Percentiles rank a stretch among this genome's conserved stretches.
Conservation (phyloP, 2,797 vertebrate species). For the Ispidina lecontei region DNA sequence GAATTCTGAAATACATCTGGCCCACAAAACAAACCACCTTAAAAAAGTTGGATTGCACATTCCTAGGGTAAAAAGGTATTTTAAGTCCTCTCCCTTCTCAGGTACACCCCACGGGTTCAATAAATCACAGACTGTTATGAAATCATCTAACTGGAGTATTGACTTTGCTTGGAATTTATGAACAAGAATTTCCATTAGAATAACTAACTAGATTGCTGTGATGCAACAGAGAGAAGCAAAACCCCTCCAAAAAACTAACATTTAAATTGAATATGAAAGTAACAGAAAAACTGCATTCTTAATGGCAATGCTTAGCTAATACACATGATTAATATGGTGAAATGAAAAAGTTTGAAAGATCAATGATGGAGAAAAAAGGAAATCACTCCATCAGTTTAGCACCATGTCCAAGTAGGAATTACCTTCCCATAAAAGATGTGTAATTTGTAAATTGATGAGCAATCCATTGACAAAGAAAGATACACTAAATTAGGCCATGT, state of each 20-base stretch:
- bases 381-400: slow-evolving; percentile 64
- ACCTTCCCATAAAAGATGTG: slow-evolving; percentile 46
- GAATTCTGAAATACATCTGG: slow-evolving; percentile 4
- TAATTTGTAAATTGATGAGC: slow-evolving; percentile 71
- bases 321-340: slow-evolving; percentile 69
- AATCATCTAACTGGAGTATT: slow-evolving; percentile 25
- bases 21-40: not conserved
- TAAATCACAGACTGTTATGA: not conserved
- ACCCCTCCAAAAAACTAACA: not conserved
- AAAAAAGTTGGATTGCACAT: not conserved
- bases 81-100: not conserved
- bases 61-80: not conserved
- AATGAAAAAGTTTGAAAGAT: slow-evolving; percentile 70
- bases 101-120: not conserved
- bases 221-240: slow-evolving; percentile 23
- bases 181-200: slow-evolving; percentile 69
- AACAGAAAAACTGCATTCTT: slow-evolving; percentile 62
- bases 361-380: slow-evolving; percentile 62
- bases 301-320: slow-evolving; percentile 55
- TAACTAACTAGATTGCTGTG: slow-evolving; percentile 39
- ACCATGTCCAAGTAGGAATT: slow-evolving; percentile 54
- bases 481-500: slow-evolving; percentile 33
- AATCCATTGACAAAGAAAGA: slow-evolving; percentile 62
- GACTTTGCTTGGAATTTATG: slow-evolving; percentile 49
- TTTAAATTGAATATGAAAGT: slow-evolving; percentile 60